phyloP scores from a whole-genome alignment of 2,888 invertebrate species.

The Exocentrus adspersus region DNA sequence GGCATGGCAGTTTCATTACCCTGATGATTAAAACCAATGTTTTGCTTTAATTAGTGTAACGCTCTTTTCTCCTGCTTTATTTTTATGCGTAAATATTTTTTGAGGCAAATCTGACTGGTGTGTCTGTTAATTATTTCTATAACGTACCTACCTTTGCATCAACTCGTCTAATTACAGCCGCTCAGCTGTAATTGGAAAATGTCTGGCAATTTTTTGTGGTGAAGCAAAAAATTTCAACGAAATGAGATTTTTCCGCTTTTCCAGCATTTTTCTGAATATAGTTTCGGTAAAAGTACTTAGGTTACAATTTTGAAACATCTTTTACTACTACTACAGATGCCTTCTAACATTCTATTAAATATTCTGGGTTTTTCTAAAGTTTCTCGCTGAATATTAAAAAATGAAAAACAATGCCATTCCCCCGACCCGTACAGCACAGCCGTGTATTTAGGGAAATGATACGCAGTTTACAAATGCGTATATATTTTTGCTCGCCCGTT shows the following conservation, averaged over 20 bases:
- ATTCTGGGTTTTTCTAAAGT: too few relatives aligned
- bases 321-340: too few relatives aligned
- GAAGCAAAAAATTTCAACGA: too few relatives aligned
- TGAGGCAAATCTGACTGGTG: background rate
- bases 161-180: background rate
- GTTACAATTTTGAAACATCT: too few relatives aligned
- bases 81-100: background rate
- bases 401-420: too few relatives aligned
- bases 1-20: background rate
- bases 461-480: slow-evolving; percentile 15
- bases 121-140: background rate
- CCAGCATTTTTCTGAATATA: too few relatives aligned
- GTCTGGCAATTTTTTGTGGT: too few relatives aligned
- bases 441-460: slow-evolving; percentile 3
- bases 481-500: slow-evolving; percentile 16
- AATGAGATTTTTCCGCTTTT: too few relatives aligned
- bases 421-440: too few relatives aligned
- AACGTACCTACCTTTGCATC: background rate
- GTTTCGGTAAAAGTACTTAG: too few relatives aligned
- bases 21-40: background rate
- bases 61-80: background rate
- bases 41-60: background rate
- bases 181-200: background rate
- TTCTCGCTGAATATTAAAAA: too few relatives aligned
- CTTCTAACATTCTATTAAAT: too few relatives aligned